Evolutionary conservation across 53 echinoderm and acorn worm genomes (phyloP).

Genomic region (Crossaster papposus): DNA sequence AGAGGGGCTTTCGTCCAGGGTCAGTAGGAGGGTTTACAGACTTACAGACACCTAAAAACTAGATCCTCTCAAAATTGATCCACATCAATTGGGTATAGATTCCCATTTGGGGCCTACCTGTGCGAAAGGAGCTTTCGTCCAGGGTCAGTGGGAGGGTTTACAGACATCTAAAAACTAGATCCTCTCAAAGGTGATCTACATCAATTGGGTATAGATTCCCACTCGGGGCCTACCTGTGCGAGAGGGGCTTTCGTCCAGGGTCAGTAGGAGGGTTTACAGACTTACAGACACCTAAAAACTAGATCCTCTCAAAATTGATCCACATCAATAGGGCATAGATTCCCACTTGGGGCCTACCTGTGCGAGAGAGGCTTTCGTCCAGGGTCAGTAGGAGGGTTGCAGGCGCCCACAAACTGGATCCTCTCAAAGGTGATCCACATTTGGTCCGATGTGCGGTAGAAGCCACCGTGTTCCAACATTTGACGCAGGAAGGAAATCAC

Average conservation of each 20-base stretch:
- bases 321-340: conserved; percentile 56
- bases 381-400: conserved; percentile 99
- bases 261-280: conserved; percentile 90
- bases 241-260: conserved; percentile 95
- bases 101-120: neutral
- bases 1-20: neutral
- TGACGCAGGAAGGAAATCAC: conserved; percentile 99
- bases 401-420: conserved; percentile 99
- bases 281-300: conserved; percentile 98
- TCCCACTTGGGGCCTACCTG: conserved; percentile 88
- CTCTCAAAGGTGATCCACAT: conserved; percentile 96
- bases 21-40: neutral
- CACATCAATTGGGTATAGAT: neutral
- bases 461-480: conserved; percentile 97
- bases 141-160: neutral
- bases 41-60: neutral
- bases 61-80: neutral
- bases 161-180: neutral
- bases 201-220: neutral
- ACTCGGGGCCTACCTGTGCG: conserved; percentile 79
- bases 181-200: neutral
- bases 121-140: neutral
- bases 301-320: conserved; percentile 94
- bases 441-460: conserved; percentile 95
- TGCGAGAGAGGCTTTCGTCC: conserved; percentile 98